Percentiles rank a stretch among this genome's conserved stretches.
Conservation (phyloP, 2,113 vertebrate genomes). For the Fregetta grallaria region DNA sequence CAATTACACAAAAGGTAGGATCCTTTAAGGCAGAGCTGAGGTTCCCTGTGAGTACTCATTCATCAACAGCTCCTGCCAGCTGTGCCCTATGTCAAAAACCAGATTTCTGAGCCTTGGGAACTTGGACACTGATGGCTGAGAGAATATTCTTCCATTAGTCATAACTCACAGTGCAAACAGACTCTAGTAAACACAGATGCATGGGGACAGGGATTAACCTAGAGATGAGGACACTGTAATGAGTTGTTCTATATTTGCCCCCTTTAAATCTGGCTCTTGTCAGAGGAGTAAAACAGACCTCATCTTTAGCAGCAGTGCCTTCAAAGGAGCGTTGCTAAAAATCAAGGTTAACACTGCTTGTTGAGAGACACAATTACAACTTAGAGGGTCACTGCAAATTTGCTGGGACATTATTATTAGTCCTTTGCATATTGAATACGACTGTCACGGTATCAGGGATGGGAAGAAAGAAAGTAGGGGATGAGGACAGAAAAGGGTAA, state of each 20-base stretch:
- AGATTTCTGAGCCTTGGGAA: conserved; percentile 30
- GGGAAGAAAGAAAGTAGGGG: neutral
- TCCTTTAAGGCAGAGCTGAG: neutral
- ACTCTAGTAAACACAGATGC: conserved; percentile 29
- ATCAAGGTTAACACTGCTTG: neutral
- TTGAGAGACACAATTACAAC: neutral
- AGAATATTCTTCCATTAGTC: neutral
- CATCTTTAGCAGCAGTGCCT: neutral
- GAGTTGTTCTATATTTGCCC: neutral
- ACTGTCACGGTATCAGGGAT: too few relatives aligned
- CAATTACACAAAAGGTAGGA: neutral
- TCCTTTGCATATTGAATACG: neutral
- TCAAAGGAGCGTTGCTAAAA: neutral
- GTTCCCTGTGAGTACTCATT: neutral
- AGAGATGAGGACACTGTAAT: neutral
- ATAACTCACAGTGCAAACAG: neutral
- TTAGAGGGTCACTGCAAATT: neutral
- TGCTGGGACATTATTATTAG: neutral
- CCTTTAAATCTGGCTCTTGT: neutral
- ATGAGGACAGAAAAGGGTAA: neutral
- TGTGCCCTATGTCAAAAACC: conserved; percentile 1
- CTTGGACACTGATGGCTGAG: neutral
- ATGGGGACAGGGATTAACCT: conserved; percentile 31
- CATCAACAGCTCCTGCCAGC: neutral
- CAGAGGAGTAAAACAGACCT: neutral